Evolutionary conservation across 2,113 vertebrate species (phyloP), one percentile per base, ranked within the genome.

Genomic region (Laticauda laticaudata): DNA sequence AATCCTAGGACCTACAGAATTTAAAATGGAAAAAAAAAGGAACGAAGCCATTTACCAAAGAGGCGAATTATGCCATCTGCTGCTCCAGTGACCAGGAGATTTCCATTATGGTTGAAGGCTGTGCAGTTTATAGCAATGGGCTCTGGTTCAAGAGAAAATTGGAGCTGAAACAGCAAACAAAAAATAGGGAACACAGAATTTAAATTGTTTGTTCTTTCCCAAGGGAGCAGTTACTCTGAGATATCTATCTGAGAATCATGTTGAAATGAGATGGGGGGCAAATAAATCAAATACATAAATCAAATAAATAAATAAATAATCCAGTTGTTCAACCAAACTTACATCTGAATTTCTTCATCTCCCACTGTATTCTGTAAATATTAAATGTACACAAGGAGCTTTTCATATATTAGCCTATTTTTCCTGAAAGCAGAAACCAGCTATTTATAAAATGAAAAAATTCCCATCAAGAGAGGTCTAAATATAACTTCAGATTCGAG

Each of bases 51-150:
- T 97, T 0, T 96, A 99, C 99, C 99, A 45, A 99, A 99, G 90
- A 99, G 98, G 61, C 99, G 97, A 96, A 99, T 99, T 91, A 99
- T 96, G 0, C 99, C 99, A 5, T 99, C 99, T 0, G 99, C 99
- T 1, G 99, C 99, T 59, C 99, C 99, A 0, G 99, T 99, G 95
- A 99, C 99, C 96, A 99, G 97, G 95, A 99, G 97, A 97, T 99
- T 99, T 21, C 99, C 99, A 0, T 99, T 99, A 97, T 99, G 99
- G 93, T 99, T 99, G 96, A 99, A 99, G 45, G 99, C 98, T 0
- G 99, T 99, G 97, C 99, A 99, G 97, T 99, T 99, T 92, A 99
- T 96, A 81, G 99, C 99, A 55, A 99, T 98, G 12, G 99, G 98
- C 34, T 98, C 98, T 0, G 99, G 99, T 92, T 99, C 99, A 95